These are phyloP conservation scores for Pammene aurita DNA, from an alignment of 2,888 invertebrate genomes.

Conservation along the genomic window DNA sequence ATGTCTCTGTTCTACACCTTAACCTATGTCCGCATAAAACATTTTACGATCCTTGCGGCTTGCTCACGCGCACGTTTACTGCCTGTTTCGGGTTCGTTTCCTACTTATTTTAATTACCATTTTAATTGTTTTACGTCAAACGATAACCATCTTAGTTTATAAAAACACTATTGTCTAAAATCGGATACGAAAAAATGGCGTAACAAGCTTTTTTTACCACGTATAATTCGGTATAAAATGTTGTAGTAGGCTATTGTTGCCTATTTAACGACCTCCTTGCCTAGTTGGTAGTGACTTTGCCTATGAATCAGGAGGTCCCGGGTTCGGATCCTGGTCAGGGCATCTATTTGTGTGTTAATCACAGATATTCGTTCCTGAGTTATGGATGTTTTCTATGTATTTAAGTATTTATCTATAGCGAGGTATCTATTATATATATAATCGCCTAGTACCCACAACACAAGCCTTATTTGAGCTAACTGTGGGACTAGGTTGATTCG, in stretches of 20 bases:
- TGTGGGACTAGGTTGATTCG: too few species aligned
- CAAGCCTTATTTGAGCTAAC: background rate
- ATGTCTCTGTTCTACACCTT: slow-evolving; percentile 53
- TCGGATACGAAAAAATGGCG: slow-evolving; percentile 54
- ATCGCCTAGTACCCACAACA: too few species aligned
- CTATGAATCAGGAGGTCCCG: too few species aligned
- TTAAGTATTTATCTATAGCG: too few species aligned
- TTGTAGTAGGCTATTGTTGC: background rate
- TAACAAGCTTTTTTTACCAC: slow-evolving; percentile 19
- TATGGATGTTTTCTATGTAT: too few species aligned
- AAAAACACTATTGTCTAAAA: slow-evolving; percentile 66
- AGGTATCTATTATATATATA: too few species aligned
- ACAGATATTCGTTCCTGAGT: too few species aligned
- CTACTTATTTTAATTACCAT: slow-evolving; percentile 77
- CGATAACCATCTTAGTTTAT: slow-evolving; percentile 65
- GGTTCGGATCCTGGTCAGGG: too few species aligned
- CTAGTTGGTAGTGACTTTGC: too few species aligned
- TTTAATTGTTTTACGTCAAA: slow-evolving; percentile 68
- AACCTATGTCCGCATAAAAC: slow-evolving; percentile 64
- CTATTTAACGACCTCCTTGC: too few species aligned
- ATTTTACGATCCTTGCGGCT: slow-evolving; percentile 69
- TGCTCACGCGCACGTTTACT: slow-evolving; percentile 69
- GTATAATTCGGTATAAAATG: slow-evolving; percentile 1
- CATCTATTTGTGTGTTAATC: too few species aligned
- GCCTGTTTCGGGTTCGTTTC: slow-evolving; percentile 69